Evolutionary conservation across 2,888 invertebrate species (phyloP).

Genomic region (Diabrotica balteata): DNA sequence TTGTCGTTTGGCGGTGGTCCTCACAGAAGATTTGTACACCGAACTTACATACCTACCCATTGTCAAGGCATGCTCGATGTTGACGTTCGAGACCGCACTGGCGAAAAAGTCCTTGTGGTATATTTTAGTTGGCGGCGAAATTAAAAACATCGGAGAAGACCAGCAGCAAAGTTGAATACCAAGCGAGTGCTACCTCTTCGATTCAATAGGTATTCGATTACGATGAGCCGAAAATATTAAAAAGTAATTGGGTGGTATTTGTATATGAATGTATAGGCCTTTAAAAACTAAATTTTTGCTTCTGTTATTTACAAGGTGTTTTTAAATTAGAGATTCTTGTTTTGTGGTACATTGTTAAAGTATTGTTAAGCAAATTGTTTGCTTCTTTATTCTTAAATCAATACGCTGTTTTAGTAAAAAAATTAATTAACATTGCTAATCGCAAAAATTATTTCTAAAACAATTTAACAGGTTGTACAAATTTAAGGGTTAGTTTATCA

Average conservation of each 20-base stretch:
- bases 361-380: too few species aligned
- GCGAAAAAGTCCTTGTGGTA: conserved; percentile 29
- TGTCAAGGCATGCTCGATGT: conserved; percentile 53
- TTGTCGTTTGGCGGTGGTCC: conserved; percentile 57
- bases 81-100: conserved; percentile 52
- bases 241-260: conserved; percentile 5
- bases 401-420: too few species aligned
- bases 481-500: too few species aligned
- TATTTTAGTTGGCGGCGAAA: conserved; percentile 31
- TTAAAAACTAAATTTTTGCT: too few species aligned
- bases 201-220: conserved; percentile 14
- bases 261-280: too few species aligned
- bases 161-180: conserved; percentile 14
- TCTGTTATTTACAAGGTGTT: too few species aligned
- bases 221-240: conserved; percentile 7
- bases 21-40: conserved; percentile 51
- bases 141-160: conserved; percentile 14
- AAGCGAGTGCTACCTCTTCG: conserved; percentile 5
- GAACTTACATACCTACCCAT: conserved; percentile 50
- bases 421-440: too few species aligned
- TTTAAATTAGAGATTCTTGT: too few species aligned
- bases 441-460: too few species aligned
- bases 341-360: too few species aligned
- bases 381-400: too few species aligned
- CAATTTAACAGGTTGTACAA: too few species aligned